A percentile compares a stretch with the other conserved stretches of the same genome.
phyloP scores from a whole-genome alignment of 1,140 invertebrate genomes.

The Delia radicum region DNA sequence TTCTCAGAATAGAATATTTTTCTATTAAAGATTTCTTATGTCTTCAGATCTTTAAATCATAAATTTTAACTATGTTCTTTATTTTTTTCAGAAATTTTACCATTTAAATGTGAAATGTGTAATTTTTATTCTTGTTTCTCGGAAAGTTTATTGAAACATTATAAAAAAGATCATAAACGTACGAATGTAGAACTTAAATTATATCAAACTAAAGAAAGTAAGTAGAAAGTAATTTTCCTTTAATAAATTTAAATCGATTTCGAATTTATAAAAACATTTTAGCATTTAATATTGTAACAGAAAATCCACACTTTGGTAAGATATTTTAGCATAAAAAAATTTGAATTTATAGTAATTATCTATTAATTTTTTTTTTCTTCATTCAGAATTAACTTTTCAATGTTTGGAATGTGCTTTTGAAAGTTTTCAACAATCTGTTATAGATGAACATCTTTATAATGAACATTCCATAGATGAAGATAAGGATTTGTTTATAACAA shows the following conservation, averaged over 20 bases:
- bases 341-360: neutral
- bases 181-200: conserved; percentile 43
- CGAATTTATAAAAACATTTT: neutral
- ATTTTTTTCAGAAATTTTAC: conserved; percentile 7
- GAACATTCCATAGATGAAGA: conserved; percentile 45
- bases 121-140: conserved; percentile 37
- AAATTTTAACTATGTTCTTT: too few species aligned
- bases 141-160: conserved; percentile 41
- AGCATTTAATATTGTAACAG: neutral
- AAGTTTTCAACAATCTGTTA: conserved; percentile 36
- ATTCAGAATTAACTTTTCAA: conserved; percentile 33
- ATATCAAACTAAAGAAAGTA: conserved; percentile 44
- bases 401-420: conserved; percentile 42
- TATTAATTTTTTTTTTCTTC: neutral
- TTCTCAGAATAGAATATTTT: too few species aligned
- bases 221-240: neutral
- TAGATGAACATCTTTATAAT: conserved; percentile 43
- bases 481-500: conserved; percentile 35
- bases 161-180: conserved; percentile 38
- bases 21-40: too few species aligned
- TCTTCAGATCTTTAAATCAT: too few species aligned
- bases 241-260: neutral
- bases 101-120: conserved; percentile 38
- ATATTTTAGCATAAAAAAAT: neutral
- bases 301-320: neutral